These are phyloP conservation scores for Atta cephalotes DNA, from an alignment of 1,140 invertebrate genomes.

Conservation along the genomic window DNA sequence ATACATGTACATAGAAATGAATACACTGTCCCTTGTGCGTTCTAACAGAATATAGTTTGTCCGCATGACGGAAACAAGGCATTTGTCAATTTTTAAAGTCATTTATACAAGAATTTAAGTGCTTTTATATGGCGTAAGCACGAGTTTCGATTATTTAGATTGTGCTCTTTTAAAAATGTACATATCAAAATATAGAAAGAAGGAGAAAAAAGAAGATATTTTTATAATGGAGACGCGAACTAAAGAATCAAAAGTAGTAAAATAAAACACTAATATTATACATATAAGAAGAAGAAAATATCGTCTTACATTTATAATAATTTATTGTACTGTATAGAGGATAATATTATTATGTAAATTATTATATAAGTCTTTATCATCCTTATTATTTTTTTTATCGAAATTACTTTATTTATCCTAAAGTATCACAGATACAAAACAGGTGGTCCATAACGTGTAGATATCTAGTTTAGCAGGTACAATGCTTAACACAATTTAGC, in stretches of 20 bases:
- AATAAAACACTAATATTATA: neutral
- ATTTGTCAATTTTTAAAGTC: slow-evolving; percentile 47
- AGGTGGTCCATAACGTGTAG: slow-evolving; percentile 45
- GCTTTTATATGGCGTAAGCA: neutral
- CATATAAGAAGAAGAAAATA: neutral
- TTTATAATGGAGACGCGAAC: neutral
- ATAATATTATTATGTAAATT: neutral
- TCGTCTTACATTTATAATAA: neutral
- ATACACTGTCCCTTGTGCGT: slow-evolving; percentile 36
- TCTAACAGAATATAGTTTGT: slow-evolving; percentile 42
- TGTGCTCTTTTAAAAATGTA: neutral
- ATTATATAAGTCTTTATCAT: neutral
- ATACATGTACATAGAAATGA: slow-evolving; percentile 44
- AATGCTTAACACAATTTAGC: slow-evolving; percentile 60
- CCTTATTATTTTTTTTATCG: neutral
- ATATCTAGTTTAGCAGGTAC: slow-evolving; percentile 36
- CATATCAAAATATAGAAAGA: no score
- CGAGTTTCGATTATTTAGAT: neutral
- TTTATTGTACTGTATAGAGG: neutral
- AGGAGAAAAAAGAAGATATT: neutral
- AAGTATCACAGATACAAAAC: neutral
- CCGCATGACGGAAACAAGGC: neutral
- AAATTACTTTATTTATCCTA: neutral
- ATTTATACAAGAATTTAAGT: neutral
- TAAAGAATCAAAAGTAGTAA: neutral